Percentiles rank a stretch among this genome's conserved stretches.
phyloP scores from a whole-genome alignment of 1,140 invertebrate species.

The Leptinotarsa undecemlineata region DNA sequence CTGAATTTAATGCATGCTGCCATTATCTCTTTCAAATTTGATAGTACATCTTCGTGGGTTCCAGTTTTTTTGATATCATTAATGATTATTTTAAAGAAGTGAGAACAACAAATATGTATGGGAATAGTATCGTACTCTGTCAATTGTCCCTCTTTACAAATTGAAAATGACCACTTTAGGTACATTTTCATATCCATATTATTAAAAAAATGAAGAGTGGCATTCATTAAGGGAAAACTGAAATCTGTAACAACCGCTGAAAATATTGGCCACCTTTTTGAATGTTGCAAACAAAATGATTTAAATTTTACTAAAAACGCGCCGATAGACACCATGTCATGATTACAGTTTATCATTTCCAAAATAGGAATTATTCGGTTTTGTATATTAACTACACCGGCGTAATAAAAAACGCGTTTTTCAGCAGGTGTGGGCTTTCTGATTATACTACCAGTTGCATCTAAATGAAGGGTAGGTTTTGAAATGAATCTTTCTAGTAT shows the following conservation, averaged over 20 bases:
- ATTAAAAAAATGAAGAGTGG: slow-evolving; percentile 12
- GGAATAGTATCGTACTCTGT: background rate
- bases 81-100: slow-evolving; percentile 16
- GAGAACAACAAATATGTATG: slow-evolving; percentile 7
- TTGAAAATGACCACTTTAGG: slow-evolving; percentile 8
- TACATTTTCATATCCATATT: slow-evolving; percentile 24
- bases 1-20: slow-evolving; percentile 17
- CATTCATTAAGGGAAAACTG: slow-evolving; percentile 22
- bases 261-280: slow-evolving; percentile 20
- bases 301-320: slow-evolving; percentile 17
- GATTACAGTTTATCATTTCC: slow-evolving; percentile 23
- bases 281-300: slow-evolving; percentile 8
- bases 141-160: background rate
- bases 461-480: slow-evolving; percentile 23
- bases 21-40: slow-evolving; percentile 19
- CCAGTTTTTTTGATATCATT: slow-evolving; percentile 16
- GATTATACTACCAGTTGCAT: slow-evolving; percentile 19
- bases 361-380: slow-evolving; percentile 21
- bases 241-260: slow-evolving; percentile 22
- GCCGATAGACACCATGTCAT: slow-evolving; percentile 16
- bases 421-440: slow-evolving; percentile 14
- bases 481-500: slow-evolving; percentile 4
- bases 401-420: slow-evolving; percentile 24
- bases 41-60: background rate
- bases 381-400: slow-evolving; percentile 19